These are phyloP conservation scores for Euzophera pinguis DNA, from an alignment of 2,888 invertebrate species.

Conservation along the genomic window DNA sequence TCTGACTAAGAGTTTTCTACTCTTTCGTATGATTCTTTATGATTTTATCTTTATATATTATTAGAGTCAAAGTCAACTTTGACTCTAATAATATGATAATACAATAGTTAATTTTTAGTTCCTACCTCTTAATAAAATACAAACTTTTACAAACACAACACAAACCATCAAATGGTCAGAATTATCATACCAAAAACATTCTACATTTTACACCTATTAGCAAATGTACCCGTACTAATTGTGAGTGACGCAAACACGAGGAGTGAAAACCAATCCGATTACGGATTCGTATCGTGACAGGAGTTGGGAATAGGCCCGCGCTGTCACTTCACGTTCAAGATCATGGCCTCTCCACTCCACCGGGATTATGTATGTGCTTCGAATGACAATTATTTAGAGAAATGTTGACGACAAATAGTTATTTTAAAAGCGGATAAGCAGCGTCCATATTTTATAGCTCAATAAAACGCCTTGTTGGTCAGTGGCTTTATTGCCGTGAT, in stretches of 20 bases:
- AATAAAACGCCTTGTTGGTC: slow-evolving; percentile 17
- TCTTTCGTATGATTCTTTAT: too few relatives aligned
- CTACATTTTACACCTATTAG: slow-evolving; percentile 20
- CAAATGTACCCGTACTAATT: slow-evolving; percentile 26
- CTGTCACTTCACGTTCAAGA: slow-evolving; percentile 59
- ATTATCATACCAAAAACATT: slow-evolving; percentile 21
- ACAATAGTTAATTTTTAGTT: too few relatives aligned
- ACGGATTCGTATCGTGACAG: slow-evolving; percentile 30
- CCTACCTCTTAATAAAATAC: too few relatives aligned
- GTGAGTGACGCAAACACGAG: slow-evolving; percentile 26
- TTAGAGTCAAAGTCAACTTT: too few relatives aligned
- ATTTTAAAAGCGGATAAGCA: slow-evolving; percentile 43
- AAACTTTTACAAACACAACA: neutral
- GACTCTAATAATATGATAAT: too few relatives aligned
- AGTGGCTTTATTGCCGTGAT: slow-evolving; percentile 13
- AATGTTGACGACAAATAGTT: slow-evolving; percentile 37
- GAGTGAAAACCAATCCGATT: slow-evolving; percentile 31
- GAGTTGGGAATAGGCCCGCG: slow-evolving; percentile 47
- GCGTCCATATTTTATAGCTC: slow-evolving; percentile 17
- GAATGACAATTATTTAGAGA: slow-evolving; percentile 61
- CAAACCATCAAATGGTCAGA: neutral
- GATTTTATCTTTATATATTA: too few relatives aligned
- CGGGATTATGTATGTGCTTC: slow-evolving; percentile 61
- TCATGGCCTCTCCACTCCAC: slow-evolving; percentile 50
- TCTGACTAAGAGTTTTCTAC: too few relatives aligned